Conservation (phyloP, 92 coral and sea anemone genomes). For the Porites rus region DNA sequence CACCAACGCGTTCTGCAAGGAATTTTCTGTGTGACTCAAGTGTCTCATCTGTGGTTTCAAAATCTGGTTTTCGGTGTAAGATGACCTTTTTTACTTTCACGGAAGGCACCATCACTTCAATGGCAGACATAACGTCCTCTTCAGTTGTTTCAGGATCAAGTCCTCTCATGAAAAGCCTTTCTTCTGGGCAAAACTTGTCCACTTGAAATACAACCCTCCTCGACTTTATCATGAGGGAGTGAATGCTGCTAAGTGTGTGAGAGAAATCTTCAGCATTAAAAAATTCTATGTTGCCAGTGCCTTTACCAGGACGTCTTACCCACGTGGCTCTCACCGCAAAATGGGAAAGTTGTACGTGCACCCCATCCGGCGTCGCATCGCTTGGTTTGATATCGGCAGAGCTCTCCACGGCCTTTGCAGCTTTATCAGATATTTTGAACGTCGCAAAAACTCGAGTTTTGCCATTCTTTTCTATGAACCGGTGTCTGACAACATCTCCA, state of each 20-base stretch:
- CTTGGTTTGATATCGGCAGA: constrained; percentile 17
- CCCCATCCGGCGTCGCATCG: background rate
- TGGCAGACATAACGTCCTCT: constrained; percentile 51
- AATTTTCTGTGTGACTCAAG: constrained; percentile 7
- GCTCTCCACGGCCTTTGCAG: constrained; percentile 1
- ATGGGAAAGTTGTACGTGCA: background rate
- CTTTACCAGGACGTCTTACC: constrained; percentile 62
- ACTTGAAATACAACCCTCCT: background rate
- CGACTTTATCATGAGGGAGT: background rate
- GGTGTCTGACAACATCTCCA: constrained; percentile 53
- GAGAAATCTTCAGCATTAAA: background rate
- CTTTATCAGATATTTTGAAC: constrained; percentile 39
- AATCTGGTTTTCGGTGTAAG: constrained; percentile 45
- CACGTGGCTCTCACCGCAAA: constrained; percentile 55
- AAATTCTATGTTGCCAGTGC: constrained; percentile 55
- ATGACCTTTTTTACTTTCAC: constrained; percentile 27
- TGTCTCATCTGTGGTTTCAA: constrained; percentile 7
- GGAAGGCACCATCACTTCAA: constrained; percentile 39
- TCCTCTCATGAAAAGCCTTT: constrained; percentile 36
- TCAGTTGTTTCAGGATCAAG: constrained; percentile 32
- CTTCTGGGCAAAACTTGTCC: constrained; percentile 33
- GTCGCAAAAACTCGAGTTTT: constrained; percentile 43
- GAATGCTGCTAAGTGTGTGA: constrained; percentile 1
- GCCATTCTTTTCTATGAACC: background rate
- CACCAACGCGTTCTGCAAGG: constrained; percentile 11